A percentile compares a stretch with the other conserved stretches of the same genome.
These are phyloP conservation scores for Microplitis deprimator DNA, from an alignment of 2,888 invertebrate genomes.

Conservation along the genomic window DNA sequence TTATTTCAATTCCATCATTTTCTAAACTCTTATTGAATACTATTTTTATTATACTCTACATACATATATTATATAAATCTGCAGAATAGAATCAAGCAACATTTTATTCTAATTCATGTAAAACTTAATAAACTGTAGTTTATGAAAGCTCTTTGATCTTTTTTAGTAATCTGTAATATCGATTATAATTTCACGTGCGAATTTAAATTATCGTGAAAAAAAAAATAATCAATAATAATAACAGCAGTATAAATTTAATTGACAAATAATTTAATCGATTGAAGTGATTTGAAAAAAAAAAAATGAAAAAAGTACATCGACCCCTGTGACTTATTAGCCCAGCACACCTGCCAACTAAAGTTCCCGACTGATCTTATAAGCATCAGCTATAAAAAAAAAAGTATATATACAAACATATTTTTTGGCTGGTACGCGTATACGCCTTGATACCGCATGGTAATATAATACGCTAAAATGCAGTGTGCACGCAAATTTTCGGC, in stretches of 20 bases:
- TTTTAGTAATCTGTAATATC: neutral
- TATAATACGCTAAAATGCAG: constrained; percentile 59
- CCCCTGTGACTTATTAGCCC: constrained; percentile 31
- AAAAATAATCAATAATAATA: neutral
- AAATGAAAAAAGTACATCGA: neutral
- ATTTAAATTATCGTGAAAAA: neutral
- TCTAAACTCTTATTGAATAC: neutral
- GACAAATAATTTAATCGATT: neutral
- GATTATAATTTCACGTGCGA: neutral
- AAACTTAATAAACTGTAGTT: neutral
- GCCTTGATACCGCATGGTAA: constrained; percentile 28
- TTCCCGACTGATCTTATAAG: constrained; percentile 27
- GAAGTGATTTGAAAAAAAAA: neutral
- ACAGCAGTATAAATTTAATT: neutral
- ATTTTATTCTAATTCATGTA: neutral
- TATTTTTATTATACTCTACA: neutral
- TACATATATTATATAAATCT: neutral
- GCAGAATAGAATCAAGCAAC: neutral
- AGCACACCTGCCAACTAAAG: constrained; percentile 35
- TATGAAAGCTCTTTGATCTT: neutral
- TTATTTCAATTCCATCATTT: neutral
- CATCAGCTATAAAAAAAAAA: neutral
- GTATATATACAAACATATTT: neutral
- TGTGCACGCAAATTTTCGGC: constrained; percentile 63
- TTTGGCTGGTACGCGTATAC: neutral